Evolutionary conservation across 2,888 invertebrate species (phyloP).

Genomic region (Rhagonycha fulva): DNA sequence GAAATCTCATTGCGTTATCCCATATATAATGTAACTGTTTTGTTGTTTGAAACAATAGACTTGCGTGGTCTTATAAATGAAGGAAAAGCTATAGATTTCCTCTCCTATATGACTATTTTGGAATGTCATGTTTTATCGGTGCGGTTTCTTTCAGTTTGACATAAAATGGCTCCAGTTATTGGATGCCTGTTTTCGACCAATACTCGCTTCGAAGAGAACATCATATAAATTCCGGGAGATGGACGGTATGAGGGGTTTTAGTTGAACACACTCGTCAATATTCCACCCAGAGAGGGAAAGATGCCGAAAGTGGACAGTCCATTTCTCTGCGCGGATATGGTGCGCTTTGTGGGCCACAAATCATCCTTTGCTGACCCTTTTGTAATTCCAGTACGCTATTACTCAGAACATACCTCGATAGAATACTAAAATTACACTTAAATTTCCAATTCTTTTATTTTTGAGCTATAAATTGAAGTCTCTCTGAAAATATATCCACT

Average conservation of each 20-base stretch:
- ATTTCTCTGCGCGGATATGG: conserved; percentile 49
- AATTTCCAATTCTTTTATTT: not conserved
- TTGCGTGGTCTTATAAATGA: conserved; percentile 32
- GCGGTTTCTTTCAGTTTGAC: conserved; percentile 55
- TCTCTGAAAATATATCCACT: not conserved
- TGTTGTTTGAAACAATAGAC: conserved; percentile 31
- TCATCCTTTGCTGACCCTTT: conserved; percentile 46
- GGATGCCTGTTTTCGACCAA: conserved; percentile 53
- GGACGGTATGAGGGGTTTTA: conserved; percentile 46
- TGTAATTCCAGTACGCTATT: conserved; percentile 39
- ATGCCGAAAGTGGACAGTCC: conserved; percentile 53
- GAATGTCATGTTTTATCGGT: conserved; percentile 54
- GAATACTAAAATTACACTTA: not conserved
- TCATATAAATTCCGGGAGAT: conserved; percentile 56
- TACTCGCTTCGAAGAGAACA: conserved; percentile 51
- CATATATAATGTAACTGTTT: conserved; percentile 47
- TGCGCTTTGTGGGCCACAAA: conserved; percentile 46
- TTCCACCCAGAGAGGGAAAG: conserved; percentile 42
- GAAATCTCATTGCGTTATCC: conserved; percentile 50
- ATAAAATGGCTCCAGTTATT: conserved; percentile 53
- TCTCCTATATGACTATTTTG: conserved; percentile 46
- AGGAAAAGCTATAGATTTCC: conserved; percentile 44
- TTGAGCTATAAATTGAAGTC: not conserved
- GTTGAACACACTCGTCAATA: conserved; percentile 45
- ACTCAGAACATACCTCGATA: conserved; percentile 17